These are phyloP conservation scores for Plebejus melissa DNA, from an alignment of 2,888 invertebrate species.

Conservation along the genomic window DNA sequence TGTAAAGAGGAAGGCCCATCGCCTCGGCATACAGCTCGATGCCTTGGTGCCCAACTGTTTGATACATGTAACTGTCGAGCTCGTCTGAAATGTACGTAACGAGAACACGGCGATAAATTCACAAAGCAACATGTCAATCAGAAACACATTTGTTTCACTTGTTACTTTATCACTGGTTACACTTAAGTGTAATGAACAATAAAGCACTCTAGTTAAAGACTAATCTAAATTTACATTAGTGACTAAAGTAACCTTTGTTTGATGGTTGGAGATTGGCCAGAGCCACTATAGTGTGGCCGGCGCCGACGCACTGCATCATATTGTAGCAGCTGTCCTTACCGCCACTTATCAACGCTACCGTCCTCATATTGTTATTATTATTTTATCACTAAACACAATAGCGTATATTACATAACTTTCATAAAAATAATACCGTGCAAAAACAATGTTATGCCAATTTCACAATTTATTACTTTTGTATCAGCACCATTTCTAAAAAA, in stretches of 20 bases:
- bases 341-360: constrained; percentile 95
- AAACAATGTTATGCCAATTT: constrained; percentile 52
- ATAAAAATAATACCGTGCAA: constrained; percentile 54
- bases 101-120: neutral
- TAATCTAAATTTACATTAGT: constrained; percentile 33
- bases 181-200: constrained; percentile 23
- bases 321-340: constrained; percentile 99
- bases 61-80: constrained; percentile 99
- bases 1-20: constrained; percentile 94
- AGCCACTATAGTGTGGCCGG: constrained; percentile 97
- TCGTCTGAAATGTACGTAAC: constrained; percentile 81
- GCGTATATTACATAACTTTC: constrained; percentile 71
- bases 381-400: constrained; percentile 52
- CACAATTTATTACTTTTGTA: constrained; percentile 54
- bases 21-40: constrained; percentile 95
- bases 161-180: constrained; percentile 19
- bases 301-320: constrained; percentile 97
- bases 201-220: constrained; percentile 30
- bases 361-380: constrained; percentile 83
- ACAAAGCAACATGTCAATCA: constrained; percentile 28
- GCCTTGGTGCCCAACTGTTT: constrained; percentile 98
- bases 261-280: constrained; percentile 96
- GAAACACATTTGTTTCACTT: neutral
- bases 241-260: constrained; percentile 82
- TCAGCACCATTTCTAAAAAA: constrained; percentile 47